These are phyloP conservation scores for Tryphoninae sp. DNA, from an alignment of 2,888 invertebrate genomes.

Conservation along the genomic window DNA sequence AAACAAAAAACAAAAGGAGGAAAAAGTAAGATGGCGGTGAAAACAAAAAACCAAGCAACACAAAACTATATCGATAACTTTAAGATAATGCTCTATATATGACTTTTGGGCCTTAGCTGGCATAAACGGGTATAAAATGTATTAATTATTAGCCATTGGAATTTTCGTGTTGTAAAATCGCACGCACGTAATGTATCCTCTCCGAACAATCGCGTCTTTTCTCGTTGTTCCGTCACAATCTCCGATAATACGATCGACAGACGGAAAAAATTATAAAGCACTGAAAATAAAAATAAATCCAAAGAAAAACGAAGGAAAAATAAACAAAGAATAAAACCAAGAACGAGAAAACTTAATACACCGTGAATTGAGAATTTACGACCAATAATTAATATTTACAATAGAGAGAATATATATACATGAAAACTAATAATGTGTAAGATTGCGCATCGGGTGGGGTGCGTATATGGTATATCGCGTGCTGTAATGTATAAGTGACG, in stretches of 20 bases:
- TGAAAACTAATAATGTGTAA: conserved; percentile 42
- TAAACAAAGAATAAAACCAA: neutral
- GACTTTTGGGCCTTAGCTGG: conserved; percentile 63
- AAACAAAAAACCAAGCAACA: neutral
- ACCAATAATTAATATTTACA: conserved; percentile 59
- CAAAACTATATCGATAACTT: conserved; percentile 54
- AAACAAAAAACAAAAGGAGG: conserved; percentile 10
- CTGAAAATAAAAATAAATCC: neutral
- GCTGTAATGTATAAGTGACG: conserved; percentile 33
- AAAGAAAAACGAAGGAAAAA: neutral
- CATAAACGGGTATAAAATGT: conserved; percentile 63
- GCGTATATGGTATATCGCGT: conserved; percentile 30
- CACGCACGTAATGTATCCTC: conserved; percentile 20
- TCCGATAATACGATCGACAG: neutral
- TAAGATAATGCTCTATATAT: conserved; percentile 53
- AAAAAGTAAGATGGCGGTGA: neutral
- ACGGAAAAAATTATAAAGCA: conserved; percentile 2
- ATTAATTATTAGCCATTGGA: conserved; percentile 50
- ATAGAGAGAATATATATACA: conserved; percentile 37
- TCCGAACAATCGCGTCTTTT: neutral
- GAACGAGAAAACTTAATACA: conserved; percentile 34
- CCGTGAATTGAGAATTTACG: conserved; percentile 58
- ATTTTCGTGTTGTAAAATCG: conserved; percentile 57
- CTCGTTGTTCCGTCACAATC: no score
- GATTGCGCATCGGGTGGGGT: conserved; percentile 29